Conservation (phyloP, 2,888 invertebrate species). For the Linnaemya vulpina region DNA sequence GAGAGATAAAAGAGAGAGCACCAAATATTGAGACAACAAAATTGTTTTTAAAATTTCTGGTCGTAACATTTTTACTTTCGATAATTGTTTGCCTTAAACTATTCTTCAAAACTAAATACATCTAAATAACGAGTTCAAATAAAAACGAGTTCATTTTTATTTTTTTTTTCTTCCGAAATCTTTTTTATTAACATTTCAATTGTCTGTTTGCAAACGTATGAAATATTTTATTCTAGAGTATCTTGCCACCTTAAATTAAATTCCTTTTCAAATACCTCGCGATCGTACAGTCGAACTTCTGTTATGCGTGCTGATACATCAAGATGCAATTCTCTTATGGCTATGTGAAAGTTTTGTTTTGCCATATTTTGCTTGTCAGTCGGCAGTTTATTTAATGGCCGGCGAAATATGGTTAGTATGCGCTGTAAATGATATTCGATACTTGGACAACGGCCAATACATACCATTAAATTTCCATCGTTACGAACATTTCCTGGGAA, state of each 20-base stretch:
- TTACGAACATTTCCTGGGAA: constrained; percentile 79
- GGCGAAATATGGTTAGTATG: constrained; percentile 78
- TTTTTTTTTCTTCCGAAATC: too few species aligned
- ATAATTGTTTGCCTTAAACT: too few species aligned
- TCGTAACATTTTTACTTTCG: too few species aligned
- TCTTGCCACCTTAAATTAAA: constrained; percentile 79
- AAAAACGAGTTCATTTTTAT: too few species aligned
- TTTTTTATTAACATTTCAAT: not conserved
- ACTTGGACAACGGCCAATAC: constrained; percentile 79
- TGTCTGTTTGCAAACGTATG: not conserved
- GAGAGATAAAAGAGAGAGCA: too few species aligned
- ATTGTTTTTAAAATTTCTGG: too few species aligned
- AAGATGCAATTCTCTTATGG: constrained; percentile 78
- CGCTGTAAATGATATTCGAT: constrained; percentile 79
- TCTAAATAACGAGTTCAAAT: too few species aligned
- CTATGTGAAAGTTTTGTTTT: constrained; percentile 79
- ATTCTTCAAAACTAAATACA: too few species aligned
- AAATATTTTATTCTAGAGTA: constrained; percentile 40
- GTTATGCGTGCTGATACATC: constrained; percentile 80
- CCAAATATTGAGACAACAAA: too few species aligned
- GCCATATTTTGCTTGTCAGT: constrained; percentile 79
- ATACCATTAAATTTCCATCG: constrained; percentile 79
- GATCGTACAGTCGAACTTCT: constrained; percentile 78
- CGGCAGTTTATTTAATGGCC: constrained; percentile 77
- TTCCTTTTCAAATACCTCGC: constrained; percentile 78